Evolutionary conservation across 1,140 invertebrate genomes (phyloP).

Genomic region (Drosophila pandora): DNA sequence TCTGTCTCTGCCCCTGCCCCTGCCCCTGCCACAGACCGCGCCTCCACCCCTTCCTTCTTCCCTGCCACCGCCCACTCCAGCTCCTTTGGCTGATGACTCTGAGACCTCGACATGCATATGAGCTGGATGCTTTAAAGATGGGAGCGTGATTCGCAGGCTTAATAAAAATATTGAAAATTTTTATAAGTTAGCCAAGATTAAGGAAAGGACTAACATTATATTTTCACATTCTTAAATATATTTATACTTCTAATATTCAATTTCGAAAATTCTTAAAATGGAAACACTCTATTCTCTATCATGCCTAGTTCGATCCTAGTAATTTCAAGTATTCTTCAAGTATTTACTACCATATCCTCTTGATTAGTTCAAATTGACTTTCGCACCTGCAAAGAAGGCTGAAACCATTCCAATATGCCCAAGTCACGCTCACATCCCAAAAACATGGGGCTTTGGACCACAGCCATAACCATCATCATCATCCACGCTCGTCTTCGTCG

Average conservation of each 20-base stretch:
- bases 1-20: not conserved
- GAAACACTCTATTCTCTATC: not conserved
- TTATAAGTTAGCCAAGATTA: too few relatives aligned
- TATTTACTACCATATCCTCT: conserved; percentile 8
- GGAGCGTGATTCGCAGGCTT: conserved; percentile 22
- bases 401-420: not conserved
- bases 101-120: conserved; percentile 72
- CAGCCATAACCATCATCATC: conserved; percentile 57
- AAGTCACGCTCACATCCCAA: conserved; percentile 38
- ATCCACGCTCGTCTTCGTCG: conserved; percentile 46
- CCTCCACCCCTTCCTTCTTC: not conserved
- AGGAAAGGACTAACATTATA: too few relatives aligned
- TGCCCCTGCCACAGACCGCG: not conserved
- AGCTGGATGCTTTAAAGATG: conserved; percentile 39
- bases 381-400: conserved; percentile 15
- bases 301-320: not conserved
- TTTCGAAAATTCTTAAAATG: not conserved
- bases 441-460: conserved; percentile 13
- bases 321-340: not conserved
- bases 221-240: too few relatives aligned
- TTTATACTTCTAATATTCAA: too few relatives aligned
- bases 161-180: too few relatives aligned
- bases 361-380: conserved; percentile 21
- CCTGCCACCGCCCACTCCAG: conserved; percentile 24
- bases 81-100: conserved; percentile 51